phyloP scores from a whole-genome alignment of 2,797 vertebrate genomes.

The Hyperoplus lanceolatus region DNA sequence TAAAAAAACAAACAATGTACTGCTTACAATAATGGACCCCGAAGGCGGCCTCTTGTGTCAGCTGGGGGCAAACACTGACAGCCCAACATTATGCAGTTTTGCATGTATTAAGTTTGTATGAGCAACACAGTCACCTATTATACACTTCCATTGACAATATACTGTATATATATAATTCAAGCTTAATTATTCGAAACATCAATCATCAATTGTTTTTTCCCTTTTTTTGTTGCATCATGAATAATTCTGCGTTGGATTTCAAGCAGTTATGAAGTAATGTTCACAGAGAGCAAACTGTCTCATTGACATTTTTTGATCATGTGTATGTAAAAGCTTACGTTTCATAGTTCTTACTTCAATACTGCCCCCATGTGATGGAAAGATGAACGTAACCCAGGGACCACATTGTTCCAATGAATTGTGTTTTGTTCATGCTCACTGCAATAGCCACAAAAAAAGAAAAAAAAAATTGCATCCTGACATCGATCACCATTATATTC shows the following conservation, averaged over 20 bases:
- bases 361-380: constrained; percentile 82
- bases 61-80: constrained; percentile 18
- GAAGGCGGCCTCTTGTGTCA: constrained; percentile 1
- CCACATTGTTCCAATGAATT: background rate
- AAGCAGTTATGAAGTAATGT: constrained; percentile 41
- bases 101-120: constrained; percentile 37
- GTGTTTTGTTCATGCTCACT: constrained; percentile 12
- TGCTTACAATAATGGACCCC: constrained; percentile 17
- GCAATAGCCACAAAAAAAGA: background rate
- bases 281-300: constrained; percentile 42
- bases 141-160: constrained; percentile 23
- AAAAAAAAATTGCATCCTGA: background rate
- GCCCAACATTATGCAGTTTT: constrained; percentile 19
- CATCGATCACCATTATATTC: too few species aligned
- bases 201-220: constrained; percentile 41
- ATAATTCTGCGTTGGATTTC: constrained; percentile 47
- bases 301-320: constrained; percentile 32
- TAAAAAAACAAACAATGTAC: constrained; percentile 10
- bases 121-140: constrained; percentile 22
- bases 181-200: constrained; percentile 31
- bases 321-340: constrained; percentile 1
- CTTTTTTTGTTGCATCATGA: constrained; percentile 15
- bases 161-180: constrained; percentile 45
- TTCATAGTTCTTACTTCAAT: constrained; percentile 75
- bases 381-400: constrained; percentile 19